Conservation (phyloP, 53 echinoderm and acorn worm genomes). For the Echinarachnius parma region DNA sequence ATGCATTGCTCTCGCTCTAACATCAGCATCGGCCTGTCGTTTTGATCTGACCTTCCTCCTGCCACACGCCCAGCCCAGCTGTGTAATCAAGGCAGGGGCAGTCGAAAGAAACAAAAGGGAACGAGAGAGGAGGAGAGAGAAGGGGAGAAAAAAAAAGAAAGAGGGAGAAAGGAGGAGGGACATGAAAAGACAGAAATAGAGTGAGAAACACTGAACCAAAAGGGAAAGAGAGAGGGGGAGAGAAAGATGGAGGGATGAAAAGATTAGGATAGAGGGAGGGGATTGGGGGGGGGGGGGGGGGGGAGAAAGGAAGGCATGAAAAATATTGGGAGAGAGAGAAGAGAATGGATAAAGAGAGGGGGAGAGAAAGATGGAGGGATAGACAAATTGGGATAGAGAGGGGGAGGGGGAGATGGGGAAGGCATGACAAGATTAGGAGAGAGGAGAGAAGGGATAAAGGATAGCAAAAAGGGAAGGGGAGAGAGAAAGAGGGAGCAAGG, state of each 20-base stretch:
- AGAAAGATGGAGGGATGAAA: background rate
- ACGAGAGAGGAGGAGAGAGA: background rate
- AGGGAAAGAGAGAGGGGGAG: background rate
- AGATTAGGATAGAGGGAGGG: background rate
- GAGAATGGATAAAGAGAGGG: background rate
- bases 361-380: background rate
- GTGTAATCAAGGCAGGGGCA: constrained; percentile 46
- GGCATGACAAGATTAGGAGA: background rate
- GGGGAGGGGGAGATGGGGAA: background rate
- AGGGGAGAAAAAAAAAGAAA: background rate
- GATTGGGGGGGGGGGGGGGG: background rate
- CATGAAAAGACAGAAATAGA: too few relatives aligned
- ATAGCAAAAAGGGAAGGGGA: background rate
- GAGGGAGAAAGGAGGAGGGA: background rate
- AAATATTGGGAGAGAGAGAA: background rate
- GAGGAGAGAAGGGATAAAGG: background rate
- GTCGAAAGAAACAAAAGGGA: background rate
- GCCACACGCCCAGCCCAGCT: constrained; percentile 47
- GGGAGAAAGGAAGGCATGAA: background rate
- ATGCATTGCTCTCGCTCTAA: background rate
- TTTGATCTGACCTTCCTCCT: background rate
- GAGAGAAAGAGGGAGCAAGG: background rate
- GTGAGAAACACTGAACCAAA: too few relatives aligned
- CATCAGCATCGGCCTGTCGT: too few relatives aligned
- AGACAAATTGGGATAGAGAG: background rate